Percentiles rank a stretch among this genome's conserved stretches.
phyloP scores from a whole-genome alignment of 2,797 vertebrate species.

The Cuniculus paca region DNA sequence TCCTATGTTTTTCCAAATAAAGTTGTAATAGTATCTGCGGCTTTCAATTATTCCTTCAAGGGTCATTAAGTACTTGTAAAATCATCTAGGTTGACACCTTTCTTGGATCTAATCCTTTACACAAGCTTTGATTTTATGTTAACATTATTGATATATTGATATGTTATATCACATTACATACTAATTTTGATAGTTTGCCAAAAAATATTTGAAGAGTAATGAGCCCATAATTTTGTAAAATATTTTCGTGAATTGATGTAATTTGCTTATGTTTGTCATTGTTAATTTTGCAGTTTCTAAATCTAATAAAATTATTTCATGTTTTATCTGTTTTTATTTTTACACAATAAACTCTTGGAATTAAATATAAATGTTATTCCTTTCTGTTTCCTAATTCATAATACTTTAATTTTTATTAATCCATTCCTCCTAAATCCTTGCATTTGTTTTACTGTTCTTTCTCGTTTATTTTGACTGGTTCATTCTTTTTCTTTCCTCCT shows the following conservation, averaged over 20 bases:
- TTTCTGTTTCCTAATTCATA: constrained; percentile 21
- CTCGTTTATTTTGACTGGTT: background rate
- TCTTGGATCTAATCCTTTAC: constrained; percentile 19
- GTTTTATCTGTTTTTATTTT: constrained; percentile 42
- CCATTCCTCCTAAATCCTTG: background rate
- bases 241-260: constrained; percentile 52
- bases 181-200: constrained; percentile 30
- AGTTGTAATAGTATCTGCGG: constrained; percentile 2
- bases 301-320: constrained; percentile 43
- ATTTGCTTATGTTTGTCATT: constrained; percentile 35
- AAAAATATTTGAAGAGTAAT: constrained; percentile 41
- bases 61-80: background rate
- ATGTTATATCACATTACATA: background rate
- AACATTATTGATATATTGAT: background rate
- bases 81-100: background rate
- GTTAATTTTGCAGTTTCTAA: background rate
- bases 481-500: constrained; percentile 28
- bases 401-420: constrained; percentile 1
- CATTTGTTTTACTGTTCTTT: background rate
- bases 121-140: constrained; percentile 47
- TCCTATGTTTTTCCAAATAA: background rate
- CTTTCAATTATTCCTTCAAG: constrained; percentile 36
- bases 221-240: constrained; percentile 43
- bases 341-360: constrained; percentile 46
- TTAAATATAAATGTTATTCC: constrained; percentile 27